These are phyloP conservation scores for Oasisia sp. DNA, from an alignment of 2,888 invertebrate species.

Conservation along the genomic window DNA sequence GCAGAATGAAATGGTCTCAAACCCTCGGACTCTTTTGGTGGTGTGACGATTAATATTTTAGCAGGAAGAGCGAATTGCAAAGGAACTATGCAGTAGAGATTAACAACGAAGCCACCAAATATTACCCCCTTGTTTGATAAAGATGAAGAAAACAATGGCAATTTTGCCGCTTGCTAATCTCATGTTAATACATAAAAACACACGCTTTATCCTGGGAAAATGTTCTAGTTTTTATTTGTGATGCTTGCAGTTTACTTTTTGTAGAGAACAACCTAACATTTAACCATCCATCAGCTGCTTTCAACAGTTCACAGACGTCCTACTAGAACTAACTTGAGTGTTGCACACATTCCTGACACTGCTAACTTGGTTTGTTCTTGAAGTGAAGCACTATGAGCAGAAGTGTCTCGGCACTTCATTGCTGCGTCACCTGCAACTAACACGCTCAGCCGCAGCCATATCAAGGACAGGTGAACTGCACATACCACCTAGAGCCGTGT, in stretches of 20 bases:
- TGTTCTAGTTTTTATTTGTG: not conserved
- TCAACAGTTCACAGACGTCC: not conserved
- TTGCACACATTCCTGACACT: not conserved
- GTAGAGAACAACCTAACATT: not conserved
- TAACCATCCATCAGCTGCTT: not conserved
- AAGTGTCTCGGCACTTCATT: not conserved
- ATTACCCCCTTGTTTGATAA: not conserved
- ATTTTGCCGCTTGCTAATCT: too few species aligned
- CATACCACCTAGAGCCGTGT: too few species aligned
- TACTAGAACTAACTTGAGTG: not conserved
- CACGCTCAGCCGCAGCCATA: not conserved
- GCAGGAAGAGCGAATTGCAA: too few species aligned
- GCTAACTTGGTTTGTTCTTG: slow-evolving; percentile 13
- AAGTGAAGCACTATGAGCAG: slow-evolving; percentile 17
- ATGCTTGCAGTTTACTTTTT: not conserved
- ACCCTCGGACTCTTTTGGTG: too few species aligned
- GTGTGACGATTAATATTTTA: too few species aligned
- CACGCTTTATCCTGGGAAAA: not conserved
- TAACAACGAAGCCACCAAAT: not conserved
- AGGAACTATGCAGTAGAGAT: too few species aligned
- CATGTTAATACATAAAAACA: not conserved
- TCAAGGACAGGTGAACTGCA: not conserved
- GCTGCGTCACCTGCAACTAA: not conserved
- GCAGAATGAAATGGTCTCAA: too few species aligned
- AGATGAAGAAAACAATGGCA: not conserved